Conservation (phyloP, 35 echinoderm and acorn worm genomes). For the Lytechinus pictus region DNA sequence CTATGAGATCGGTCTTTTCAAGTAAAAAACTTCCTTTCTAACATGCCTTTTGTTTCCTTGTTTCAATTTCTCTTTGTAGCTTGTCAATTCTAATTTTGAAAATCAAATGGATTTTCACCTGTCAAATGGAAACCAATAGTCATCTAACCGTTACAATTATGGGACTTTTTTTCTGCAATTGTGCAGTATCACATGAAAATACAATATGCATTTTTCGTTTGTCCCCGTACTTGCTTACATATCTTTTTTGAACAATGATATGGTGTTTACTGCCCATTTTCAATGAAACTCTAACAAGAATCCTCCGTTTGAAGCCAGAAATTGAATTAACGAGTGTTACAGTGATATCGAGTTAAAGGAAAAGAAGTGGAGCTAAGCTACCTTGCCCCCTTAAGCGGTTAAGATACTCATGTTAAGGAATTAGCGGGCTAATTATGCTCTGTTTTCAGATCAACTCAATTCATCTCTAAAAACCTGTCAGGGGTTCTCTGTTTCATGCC, state of each 20-base stretch:
- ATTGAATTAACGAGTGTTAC: not conserved
- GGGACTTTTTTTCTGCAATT: not conserved
- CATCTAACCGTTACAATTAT: constrained; percentile 41
- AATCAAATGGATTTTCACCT: constrained; percentile 14
- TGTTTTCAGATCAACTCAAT: constrained; percentile 14
- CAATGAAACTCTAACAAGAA: not conserved
- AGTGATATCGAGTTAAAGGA: constrained; percentile 7
- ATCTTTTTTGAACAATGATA: not conserved
- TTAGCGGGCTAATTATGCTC: not conserved
- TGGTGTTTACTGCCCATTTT: constrained; percentile 17
- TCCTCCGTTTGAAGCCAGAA: not conserved
- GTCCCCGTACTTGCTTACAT: not conserved
- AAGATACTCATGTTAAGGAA: constrained; percentile 10
- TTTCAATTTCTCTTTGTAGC: not conserved
- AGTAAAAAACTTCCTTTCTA: not conserved
- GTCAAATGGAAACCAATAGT: constrained; percentile 39
- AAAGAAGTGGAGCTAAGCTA: not conserved
- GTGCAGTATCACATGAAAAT: not conserved
- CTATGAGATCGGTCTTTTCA: not conserved
- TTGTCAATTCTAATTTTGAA: constrained; percentile 56
- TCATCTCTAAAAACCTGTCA: not conserved
- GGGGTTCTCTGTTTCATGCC: not conserved
- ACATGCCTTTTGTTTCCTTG: not conserved
- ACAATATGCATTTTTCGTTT: not conserved
- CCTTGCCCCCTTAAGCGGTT: constrained; percentile 33